Percentiles rank a stretch among this genome's conserved stretches.
Conservation (phyloP, 2,797 vertebrate species). For the Hypotaenidia philippensis region DNA sequence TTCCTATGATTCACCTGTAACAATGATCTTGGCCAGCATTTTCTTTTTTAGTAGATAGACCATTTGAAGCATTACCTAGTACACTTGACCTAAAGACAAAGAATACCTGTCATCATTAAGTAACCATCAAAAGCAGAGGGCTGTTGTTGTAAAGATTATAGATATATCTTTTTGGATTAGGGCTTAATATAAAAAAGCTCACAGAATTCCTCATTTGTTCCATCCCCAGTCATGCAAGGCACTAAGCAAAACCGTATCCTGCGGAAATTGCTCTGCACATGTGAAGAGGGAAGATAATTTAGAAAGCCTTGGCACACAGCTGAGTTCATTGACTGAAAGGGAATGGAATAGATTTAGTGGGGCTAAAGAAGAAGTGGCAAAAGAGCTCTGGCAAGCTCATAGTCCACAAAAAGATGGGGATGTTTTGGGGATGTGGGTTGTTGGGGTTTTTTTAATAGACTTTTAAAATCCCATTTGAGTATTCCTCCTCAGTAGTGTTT, state of each 20-base stretch:
- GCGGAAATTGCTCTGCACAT: background rate
- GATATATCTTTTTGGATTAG: background rate
- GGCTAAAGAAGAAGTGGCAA: background rate
- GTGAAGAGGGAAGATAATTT: background rate
- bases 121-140: background rate
- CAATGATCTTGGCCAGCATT: background rate
- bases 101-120: background rate
- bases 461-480: background rate
- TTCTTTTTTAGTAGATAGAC: background rate
- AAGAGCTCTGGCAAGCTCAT: background rate
- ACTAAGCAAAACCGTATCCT: background rate
- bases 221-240: background rate
- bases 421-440: background rate
- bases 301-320: background rate
- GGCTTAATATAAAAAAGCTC: slow-evolving; percentile 1
- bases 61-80: slow-evolving; percentile 8
- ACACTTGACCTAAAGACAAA: background rate
- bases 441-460: background rate
- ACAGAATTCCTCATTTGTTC: slow-evolving; percentile 15
- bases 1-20: slow-evolving; percentile 33
- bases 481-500: background rate
- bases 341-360: background rate
- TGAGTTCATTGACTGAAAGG: background rate
- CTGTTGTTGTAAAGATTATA: slow-evolving; percentile 31
- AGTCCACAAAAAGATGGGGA: background rate